Evolutionary conservation across 2,888 invertebrate species (phyloP), one percentile per base, ranked within the genome.

Genomic region (Polietes domitor): DNA sequence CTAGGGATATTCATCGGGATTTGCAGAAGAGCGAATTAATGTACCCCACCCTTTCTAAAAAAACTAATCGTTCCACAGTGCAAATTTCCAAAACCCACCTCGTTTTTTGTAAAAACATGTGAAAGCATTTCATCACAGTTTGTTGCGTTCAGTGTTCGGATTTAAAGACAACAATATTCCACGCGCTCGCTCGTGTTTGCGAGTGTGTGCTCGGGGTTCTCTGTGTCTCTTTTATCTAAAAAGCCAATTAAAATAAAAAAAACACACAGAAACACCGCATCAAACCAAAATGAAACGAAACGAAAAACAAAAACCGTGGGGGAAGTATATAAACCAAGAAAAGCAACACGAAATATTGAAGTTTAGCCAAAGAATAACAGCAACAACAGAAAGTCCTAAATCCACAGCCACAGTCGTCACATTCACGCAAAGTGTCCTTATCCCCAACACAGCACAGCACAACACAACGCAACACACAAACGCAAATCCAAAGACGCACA

Each of bases 181-280:
- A n/a, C n/a, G n/a, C n/a, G n/a, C n/a, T n/a, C 68, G 68, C 37
- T 43, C 9, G 37, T 37, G 37, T 37, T n/a, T 65, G 65, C n/a
- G 65, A 21, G 32, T 61, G n/a, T 68, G 55, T 17, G 32, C 17
- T 65, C 12, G 15, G 32, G 21, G 21, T 19, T 55, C 71, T 50
- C 37, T 37, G 37, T 61, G 72, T 65, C 50, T 68, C 84, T 76
- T 81, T 81, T 84, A 73, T 84, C 78, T 84, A 79, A 84, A 84
- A 81, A 84, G 84, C 84, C 84, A 84, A 84, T 84, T 84, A 84
- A 84, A 84, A 84, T 78, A 79, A 84, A 78, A 77, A 75, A 55
- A 80, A 71, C 63, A 68, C 17, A 68, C 17, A 68, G 15, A 12
- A 58, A 5, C 58, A 53, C 17, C 26, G 58, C 58, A 24, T 58